Conservation (phyloP, 2,113 vertebrate species). For the Chaetura pelagica region DNA sequence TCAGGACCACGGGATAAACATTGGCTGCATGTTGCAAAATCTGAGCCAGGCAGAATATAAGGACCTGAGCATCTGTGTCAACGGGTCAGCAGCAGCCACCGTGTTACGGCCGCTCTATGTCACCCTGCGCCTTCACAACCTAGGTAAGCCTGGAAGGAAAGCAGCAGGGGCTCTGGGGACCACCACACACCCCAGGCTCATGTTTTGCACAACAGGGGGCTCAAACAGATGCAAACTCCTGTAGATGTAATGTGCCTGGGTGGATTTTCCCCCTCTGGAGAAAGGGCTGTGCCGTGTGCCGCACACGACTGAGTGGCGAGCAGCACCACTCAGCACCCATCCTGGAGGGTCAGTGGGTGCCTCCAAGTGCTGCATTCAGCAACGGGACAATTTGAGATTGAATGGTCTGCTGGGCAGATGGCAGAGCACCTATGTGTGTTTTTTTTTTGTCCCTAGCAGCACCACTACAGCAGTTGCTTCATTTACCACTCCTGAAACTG, state of each 20-base stretch:
- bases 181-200: accelerated
- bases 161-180: background rate
- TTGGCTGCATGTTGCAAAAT: slow-evolving; percentile 78
- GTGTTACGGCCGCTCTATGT: slow-evolving; percentile 70
- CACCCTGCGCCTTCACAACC: slow-evolving; percentile 84
- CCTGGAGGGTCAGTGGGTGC: background rate
- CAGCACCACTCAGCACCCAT: background rate
- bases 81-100: slow-evolving; percentile 73
- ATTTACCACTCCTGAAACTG: background rate
- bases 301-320: background rate
- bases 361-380: background rate
- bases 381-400: accelerated
- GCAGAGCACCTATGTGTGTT: background rate
- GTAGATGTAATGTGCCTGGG: no score
- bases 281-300: background rate
- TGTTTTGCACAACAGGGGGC: accelerated
- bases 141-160: slow-evolving; percentile 69
- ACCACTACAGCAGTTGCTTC: background rate
- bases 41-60: slow-evolving; percentile 79
- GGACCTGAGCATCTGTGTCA: slow-evolving; percentile 87
- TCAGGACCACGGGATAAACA: background rate
- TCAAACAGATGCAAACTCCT: accelerated
- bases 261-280: no score
- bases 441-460: background rate
- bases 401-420: background rate